Base-by-base conservation (phyloP, 1,140 invertebrate species). In the Lordiphosa clarofinis region DNA sequence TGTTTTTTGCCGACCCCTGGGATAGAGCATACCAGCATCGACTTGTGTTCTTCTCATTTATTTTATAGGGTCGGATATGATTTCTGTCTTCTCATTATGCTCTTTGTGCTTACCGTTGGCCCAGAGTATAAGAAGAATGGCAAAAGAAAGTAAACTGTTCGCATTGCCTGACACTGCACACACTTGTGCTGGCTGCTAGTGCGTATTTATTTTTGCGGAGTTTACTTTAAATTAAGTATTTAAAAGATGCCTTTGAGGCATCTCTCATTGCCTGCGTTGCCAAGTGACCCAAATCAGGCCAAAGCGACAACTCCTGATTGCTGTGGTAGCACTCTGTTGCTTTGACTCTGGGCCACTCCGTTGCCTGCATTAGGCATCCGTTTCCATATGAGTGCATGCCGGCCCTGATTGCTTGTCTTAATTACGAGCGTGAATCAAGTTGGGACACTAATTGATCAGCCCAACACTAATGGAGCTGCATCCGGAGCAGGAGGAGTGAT, bases 271-370 rank as follows among this genome's bases (percentile, higher is more conserved):
- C 6, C 48, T 38, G n/a, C 1, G n/a, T 21, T 59, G 65, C 65
- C 49, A 67, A 68, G 66, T 68, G 66, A 61, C 66, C 66, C 65
- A 61, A 15, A 15, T 15, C 15, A 15, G 15, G 1, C 1, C 15
- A 15, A 1, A 15, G 15, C 15, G 15, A 15, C 15, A 2, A 15
- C 15, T 15, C 15, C 15, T 15, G 15, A 69, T 61, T 69, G 49
- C 19, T 1, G 19, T 3, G 2, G 15, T 37, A 11, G 64, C 15
- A 43, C 59, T 44, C 15, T 28, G 38, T 39, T 64, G 65, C 46
- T 47, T 46, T 46, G 36, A 54, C 53, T 56, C 47, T 24, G 35
- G 31, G 64, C 48, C 21, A 24, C 21, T 28, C 24, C 24, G 4
- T 28, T 7, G 6, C 24, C 24, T 28, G 24, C 24, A 28, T 28